Evolutionary conservation across 1,140 invertebrate genomes (phyloP).

Genomic region (Ceratina australensis): DNA sequence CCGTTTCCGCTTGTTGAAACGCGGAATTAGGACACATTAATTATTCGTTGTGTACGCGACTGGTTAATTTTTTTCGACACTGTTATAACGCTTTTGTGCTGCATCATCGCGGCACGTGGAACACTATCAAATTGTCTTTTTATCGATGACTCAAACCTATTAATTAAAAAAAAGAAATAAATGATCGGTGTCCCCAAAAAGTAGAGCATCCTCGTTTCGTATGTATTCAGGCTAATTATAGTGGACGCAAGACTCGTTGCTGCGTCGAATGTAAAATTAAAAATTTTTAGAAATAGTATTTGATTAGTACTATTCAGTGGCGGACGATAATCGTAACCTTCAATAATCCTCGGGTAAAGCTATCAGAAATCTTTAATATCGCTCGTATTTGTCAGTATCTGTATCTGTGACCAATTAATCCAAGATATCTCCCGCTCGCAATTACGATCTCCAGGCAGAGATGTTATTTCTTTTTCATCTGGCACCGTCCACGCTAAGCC

Average conservation of each 20-base stretch:
- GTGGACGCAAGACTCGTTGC: too few species aligned
- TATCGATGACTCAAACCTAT: too few species aligned
- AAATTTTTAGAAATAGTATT: too few species aligned
- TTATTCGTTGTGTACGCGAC: neutral
- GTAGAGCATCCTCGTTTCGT: too few species aligned
- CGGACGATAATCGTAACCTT: too few species aligned
- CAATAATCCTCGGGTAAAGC: neutral
- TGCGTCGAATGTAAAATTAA: too few species aligned
- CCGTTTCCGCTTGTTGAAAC: neutral
- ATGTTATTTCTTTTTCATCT: neutral
- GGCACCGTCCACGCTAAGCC: neutral
- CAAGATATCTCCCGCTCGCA: neutral
- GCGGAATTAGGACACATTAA: neutral
- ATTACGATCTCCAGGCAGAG: constrained; percentile 2
- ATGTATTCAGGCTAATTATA: too few species aligned
- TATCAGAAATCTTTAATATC: neutral
- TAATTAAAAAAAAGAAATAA: too few species aligned
- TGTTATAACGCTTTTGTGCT: constrained; percentile 5
- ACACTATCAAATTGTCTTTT: neutral
- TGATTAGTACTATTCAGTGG: too few species aligned
- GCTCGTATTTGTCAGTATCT: neutral
- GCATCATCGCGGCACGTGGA: neutral
- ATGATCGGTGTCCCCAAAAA: too few species aligned
- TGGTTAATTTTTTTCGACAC: constrained; percentile 3
- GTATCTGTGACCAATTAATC: constrained; percentile 24